A percentile compares a stretch with the other conserved stretches of the same genome.
Evolutionary conservation across 2,113 vertebrate species (phyloP).

Genomic region (Emydura subglobosa): DNA sequence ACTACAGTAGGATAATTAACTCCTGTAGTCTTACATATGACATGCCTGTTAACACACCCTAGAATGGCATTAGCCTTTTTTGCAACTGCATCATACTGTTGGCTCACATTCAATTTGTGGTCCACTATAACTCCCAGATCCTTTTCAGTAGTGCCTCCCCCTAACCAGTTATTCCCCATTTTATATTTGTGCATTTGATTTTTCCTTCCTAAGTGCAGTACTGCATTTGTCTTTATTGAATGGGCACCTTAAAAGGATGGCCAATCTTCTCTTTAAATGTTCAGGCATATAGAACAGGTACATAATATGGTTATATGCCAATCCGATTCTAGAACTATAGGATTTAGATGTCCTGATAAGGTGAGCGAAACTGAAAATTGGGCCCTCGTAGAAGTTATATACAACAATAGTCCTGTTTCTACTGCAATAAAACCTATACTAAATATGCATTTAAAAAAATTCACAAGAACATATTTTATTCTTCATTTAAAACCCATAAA

Average conservation of each 20-base stretch:
- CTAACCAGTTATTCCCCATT: background rate
- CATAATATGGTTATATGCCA: background rate
- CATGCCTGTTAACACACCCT: background rate
- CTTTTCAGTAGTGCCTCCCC: background rate
- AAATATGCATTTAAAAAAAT: background rate
- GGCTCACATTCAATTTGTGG: background rate
- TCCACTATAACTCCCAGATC: background rate
- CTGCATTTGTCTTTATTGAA: background rate
- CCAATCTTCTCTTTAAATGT: background rate
- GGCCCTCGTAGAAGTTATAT: background rate
- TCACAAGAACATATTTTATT: background rate
- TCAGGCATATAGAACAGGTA: background rate
- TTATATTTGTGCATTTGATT: background rate
- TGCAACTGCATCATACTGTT: background rate
- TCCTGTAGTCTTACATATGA: background rate
- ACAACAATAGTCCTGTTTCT: background rate
- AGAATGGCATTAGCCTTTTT: background rate
- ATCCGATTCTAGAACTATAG: background rate
- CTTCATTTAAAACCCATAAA: background rate
- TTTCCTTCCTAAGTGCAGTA: background rate
- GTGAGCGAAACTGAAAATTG: background rate
- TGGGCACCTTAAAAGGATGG: background rate
- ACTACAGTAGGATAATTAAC: background rate
- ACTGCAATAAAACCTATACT: background rate
- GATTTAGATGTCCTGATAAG: background rate